Base-by-base conservation (phyloP, 2,797 vertebrate genomes). In the Zenarchopterus dispar region DNA sequence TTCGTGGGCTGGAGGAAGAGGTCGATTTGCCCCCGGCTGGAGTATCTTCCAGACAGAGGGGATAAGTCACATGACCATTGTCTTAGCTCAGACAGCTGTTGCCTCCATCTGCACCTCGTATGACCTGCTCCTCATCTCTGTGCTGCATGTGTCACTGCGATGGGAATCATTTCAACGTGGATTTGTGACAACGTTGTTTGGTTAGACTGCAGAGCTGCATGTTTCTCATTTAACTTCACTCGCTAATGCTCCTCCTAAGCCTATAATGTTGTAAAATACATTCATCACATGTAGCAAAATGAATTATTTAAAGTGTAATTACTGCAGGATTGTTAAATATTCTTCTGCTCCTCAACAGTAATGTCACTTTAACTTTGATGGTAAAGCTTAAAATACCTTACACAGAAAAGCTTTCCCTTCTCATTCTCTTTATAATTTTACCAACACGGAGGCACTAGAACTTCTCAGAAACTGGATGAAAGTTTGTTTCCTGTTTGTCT, bases 51-150 rank as follows among this genome's bases (percentile, higher is more conserved):
- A 75, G 73, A 70, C 80, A 53, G 76, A 67, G 3, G 26, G 28
- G 66, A 45, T 28, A 22, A 55, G 65, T 80, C 88, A 87, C 72
- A 36, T 85, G 89, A 82, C 62, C 44, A 50, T 56, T 53, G 60
- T 76, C 71, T 84, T 79, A 68, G 69, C 66, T 26, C 62, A 39
- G 63, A 82, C 85, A 85, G 86, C 75, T 89, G 86, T 85, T 86
- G 68, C 72, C 36, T 82, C 85, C 81, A 84, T 82, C 78, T 82
- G 84, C 47, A 73, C 48, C 72, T 58, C 73, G 22, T 22, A 23
- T 66, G 72, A 80, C 59, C 70, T 68, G 57, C 67, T 67, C 49
- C 51, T 71, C 50, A 31, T 65, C 52, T 70, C 19, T 16, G 3
- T 5, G n/a, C 49, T 46, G 24, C 39, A 56, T 26, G 49, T 49